phyloP scores from a whole-genome alignment of 2,113 vertebrate genomes.

The Podarcis cretensis region DNA sequence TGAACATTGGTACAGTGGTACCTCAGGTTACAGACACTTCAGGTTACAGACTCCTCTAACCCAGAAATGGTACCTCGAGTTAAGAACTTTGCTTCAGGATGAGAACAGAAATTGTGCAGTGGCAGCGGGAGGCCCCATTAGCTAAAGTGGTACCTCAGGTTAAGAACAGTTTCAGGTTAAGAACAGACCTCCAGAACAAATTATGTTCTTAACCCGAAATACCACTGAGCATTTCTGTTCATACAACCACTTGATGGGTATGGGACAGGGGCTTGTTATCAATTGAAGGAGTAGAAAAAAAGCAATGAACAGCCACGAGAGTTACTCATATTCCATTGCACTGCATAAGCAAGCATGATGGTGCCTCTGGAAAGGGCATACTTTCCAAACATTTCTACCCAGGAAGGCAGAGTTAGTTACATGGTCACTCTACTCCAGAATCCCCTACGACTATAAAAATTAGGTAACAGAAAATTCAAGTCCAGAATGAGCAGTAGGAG shows the following conservation, averaged over 20 bases:
- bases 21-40: too few relatives aligned
- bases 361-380: background rate
- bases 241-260: background rate
- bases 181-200: too few relatives aligned
- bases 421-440: background rate
- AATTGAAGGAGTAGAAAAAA: background rate
- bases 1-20: background rate
- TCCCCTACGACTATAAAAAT: background rate
- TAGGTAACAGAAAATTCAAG: background rate
- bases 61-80: too few relatives aligned
- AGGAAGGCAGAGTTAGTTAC: background rate
- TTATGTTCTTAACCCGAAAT: too few relatives aligned
- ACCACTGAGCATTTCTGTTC: background rate
- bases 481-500: background rate
- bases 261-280: background rate
- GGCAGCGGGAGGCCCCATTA: too few relatives aligned
- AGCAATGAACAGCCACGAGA: background rate
- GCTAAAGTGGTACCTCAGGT: too few relatives aligned
- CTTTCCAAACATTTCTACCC: background rate
- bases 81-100: too few relatives aligned
- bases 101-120: too few relatives aligned
- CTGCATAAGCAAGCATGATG: background rate
- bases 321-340: background rate
- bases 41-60: too few relatives aligned
- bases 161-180: too few relatives aligned